Evolutionary conservation across 2,797 vertebrate genomes (phyloP).

Genomic region (Columba guinea): DNA sequence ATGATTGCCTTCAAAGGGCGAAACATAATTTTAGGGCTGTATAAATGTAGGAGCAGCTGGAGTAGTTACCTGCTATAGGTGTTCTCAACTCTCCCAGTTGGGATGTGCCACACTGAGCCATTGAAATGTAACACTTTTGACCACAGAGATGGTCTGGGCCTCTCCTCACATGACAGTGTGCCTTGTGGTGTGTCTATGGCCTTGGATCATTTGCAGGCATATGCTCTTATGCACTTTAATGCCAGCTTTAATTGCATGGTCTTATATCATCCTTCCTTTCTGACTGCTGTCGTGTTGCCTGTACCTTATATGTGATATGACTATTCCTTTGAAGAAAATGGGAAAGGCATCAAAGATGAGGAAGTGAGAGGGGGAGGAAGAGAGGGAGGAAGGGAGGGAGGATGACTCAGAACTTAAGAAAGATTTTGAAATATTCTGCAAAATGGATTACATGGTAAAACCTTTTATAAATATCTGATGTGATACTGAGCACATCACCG

Average conservation of each 20-base stretch:
- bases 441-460: neutral
- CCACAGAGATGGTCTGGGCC: neutral
- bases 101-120: rapidly evolving
- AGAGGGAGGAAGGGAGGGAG: neutral
- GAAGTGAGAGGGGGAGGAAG: neutral
- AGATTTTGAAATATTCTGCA: neutral
- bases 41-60: too few relatives aligned
- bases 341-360: neutral
- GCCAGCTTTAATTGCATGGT: neutral
- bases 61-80: neutral
- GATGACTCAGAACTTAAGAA: neutral
- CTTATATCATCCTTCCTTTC: neutral
- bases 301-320: neutral
- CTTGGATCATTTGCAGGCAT: neutral
- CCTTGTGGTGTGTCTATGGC: neutral
- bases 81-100: neutral
- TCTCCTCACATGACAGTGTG: neutral
- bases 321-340: neutral
- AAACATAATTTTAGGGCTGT: too few relatives aligned
- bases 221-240: neutral
- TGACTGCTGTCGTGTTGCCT: neutral
- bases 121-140: neutral
- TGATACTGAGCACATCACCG: neutral
- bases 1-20: too few relatives aligned
- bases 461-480: neutral